Percentiles rank a stretch among this genome's conserved stretches.
Evolutionary conservation across 2,113 vertebrate genomes (phyloP).

Genomic region (Pogona vitticeps): DNA sequence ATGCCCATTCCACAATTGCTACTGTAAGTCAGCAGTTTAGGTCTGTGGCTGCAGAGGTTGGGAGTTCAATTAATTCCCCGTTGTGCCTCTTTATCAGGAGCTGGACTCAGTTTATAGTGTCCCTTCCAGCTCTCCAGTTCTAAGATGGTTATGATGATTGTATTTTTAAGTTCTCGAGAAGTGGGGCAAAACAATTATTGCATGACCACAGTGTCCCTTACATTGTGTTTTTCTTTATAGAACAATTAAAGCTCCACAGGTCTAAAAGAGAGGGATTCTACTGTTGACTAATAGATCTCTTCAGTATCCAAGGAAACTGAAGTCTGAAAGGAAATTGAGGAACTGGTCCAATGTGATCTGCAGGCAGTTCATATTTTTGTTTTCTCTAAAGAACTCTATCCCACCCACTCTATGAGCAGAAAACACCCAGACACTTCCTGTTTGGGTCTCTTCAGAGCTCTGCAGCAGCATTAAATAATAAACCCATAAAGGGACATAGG

Average conservation of each 20-base stretch:
- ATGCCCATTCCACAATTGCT: too few species aligned
- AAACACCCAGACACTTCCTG: constrained; percentile 62
- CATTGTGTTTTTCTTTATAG: not conserved
- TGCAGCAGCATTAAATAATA: constrained; percentile 57
- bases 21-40: too few species aligned
- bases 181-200: not conserved
- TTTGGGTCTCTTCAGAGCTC: constrained; percentile 58
- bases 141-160: too few species aligned
- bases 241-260: constrained; percentile 36
- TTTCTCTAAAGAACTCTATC: constrained; percentile 60
- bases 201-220: not conserved
- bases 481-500: constrained; percentile 64
- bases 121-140: too few species aligned
- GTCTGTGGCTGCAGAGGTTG: too few species aligned
- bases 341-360: constrained; percentile 50
- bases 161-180: too few species aligned
- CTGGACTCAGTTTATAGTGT: too few species aligned
- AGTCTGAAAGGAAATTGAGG: constrained; percentile 51
- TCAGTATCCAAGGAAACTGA: constrained; percentile 62
- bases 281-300: constrained; percentile 51
- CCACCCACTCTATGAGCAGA: constrained; percentile 59
- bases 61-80: too few species aligned
- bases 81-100: too few species aligned
- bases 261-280: constrained; percentile 42
- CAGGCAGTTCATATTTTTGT: constrained; percentile 60